These are phyloP conservation scores for Phyllotreta cruciferae DNA, from an alignment of 2,888 invertebrate species.

Conservation along the genomic window DNA sequence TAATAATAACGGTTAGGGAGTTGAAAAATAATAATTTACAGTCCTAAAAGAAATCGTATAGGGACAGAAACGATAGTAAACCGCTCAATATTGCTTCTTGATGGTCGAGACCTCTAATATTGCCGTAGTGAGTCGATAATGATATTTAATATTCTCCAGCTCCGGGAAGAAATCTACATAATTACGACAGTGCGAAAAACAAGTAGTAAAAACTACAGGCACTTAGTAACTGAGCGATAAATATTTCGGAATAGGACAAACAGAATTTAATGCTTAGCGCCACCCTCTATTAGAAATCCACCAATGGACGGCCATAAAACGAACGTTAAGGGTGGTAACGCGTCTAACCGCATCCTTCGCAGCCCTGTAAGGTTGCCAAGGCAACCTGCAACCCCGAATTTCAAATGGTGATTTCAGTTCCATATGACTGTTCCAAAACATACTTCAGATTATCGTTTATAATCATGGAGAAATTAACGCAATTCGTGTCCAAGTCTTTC, in stretches of 20 bases:
- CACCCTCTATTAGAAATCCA: constrained; percentile 52
- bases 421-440: constrained; percentile 54
- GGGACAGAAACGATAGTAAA: background rate
- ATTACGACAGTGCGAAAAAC: constrained; percentile 57
- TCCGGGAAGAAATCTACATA: constrained; percentile 58
- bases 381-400: constrained; percentile 56
- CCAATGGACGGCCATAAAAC: constrained; percentile 42
- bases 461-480: constrained; percentile 86
- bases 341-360: constrained; percentile 51
- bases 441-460: constrained; percentile 53
- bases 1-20: background rate
- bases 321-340: constrained; percentile 52
- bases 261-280: constrained; percentile 43
- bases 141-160: constrained; percentile 42
- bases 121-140: constrained; percentile 28
- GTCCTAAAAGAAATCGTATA: background rate
- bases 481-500: constrained; percentile 89
- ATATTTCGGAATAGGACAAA: constrained; percentile 49
- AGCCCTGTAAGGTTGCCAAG: constrained; percentile 54
- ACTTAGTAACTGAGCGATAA: constrained; percentile 57
- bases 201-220: constrained; percentile 60
- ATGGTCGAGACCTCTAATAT: constrained; percentile 4
- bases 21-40: constrained; percentile 11
- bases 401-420: constrained; percentile 55
- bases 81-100: constrained; percentile 13